Evolutionary conservation across 1,140 invertebrate genomes (phyloP), one percentile per base, ranked within the genome.

Genomic region (Ceratoteleas bidentatus): DNA sequence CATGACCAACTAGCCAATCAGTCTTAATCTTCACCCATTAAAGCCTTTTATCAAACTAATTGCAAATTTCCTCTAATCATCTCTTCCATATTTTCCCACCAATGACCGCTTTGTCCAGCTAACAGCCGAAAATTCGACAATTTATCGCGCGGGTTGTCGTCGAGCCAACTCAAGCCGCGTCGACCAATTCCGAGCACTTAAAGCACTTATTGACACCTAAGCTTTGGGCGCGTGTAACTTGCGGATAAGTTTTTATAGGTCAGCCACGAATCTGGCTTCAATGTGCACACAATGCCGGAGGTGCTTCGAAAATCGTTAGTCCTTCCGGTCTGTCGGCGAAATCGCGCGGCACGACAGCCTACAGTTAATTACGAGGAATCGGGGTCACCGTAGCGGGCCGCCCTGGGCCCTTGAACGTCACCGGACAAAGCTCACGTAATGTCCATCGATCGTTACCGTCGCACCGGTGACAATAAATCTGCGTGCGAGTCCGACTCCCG

Each of bases 251-350:
- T 56, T 85, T 84, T 87, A 85, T 89, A 87, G 86, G 86, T 88
- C 87, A 87, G 74, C 60, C 56, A 76, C 78, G 70, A 70, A 88
- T 89, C 84, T 75, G 89, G 88, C 88, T 90, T 90, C 88, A 70
- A 68, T 86, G 82, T 87, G 78, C 81, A 76, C 72, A 86, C 76
- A 87, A 74, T 80, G 33, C 49, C 16, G 49, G 36, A 76, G 79
- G 88, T 89, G 90, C 89, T 91, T 91, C 89, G 82, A 90, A 91
- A 91, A 91, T 91, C 90, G 84, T 90, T 91, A 91, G 74, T 70
- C 50, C 70, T 78, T 84, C 75, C 74, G 72, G 73, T 80, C 57
- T 38, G 60, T 33, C 49, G 54, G 69, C 54, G 58, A 78, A 84
- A 76, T 76, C 57, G 75, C 52, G 72, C 52, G 72, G 81, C 81